These are phyloP conservation scores for Norana najaformis DNA, from an alignment of 2,888 invertebrate genomes.

Conservation along the genomic window DNA sequence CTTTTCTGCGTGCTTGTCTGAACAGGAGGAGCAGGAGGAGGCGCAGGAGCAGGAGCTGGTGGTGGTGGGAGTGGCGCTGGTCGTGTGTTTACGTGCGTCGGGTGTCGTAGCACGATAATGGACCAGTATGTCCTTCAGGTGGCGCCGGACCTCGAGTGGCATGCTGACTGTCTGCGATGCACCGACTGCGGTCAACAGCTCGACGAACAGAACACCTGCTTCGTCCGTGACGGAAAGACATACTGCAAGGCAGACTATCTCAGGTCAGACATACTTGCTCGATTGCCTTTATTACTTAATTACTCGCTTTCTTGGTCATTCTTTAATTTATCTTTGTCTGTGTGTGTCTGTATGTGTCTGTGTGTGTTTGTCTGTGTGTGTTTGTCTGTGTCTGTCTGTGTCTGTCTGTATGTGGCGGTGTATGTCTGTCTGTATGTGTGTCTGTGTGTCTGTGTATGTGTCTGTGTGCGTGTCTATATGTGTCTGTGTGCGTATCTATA, in stretches of 20 bases:
- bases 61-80: background rate
- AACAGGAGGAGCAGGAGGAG: too few relatives aligned
- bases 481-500: too few relatives aligned
- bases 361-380: background rate
- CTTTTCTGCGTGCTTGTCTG: too few relatives aligned
- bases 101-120: slow-evolving; percentile 31
- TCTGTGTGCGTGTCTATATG: background rate
- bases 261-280: background rate
- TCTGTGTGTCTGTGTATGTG: background rate
- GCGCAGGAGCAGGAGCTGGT: background rate
- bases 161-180: slow-evolving; percentile 30
- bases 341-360: too few relatives aligned
- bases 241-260: slow-evolving; percentile 36
- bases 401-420: background rate
- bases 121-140: slow-evolving; percentile 35
- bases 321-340: background rate
- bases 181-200: slow-evolving; percentile 29
- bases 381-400: background rate
- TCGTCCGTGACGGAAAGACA: slow-evolving; percentile 30
- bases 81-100: slow-evolving; percentile 1
- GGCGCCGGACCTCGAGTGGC: slow-evolving; percentile 34
- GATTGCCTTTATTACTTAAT: too few relatives aligned
- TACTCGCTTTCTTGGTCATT: background rate
- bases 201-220: slow-evolving; percentile 35
- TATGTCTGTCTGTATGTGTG: background rate